Base-by-base conservation (phyloP, 1,140 invertebrate genomes). In the Aricia agestis region DNA sequence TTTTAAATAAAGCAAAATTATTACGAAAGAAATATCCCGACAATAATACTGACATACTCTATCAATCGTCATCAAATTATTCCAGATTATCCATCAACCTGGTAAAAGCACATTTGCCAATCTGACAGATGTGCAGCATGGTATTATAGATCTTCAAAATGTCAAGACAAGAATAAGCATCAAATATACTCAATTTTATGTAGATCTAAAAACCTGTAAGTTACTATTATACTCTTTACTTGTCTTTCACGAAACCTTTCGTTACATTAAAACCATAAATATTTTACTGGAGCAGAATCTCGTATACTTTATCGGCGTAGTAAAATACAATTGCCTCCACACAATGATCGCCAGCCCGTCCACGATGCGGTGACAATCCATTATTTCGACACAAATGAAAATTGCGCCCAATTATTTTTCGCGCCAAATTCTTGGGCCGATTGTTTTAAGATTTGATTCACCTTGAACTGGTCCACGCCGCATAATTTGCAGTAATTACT, bases 401-500 rank as follows among this genome's bases (percentile, higher is more conserved):
- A 52, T 67, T 13, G 36, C n/a, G 2, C 66, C 9, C 41, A 76
- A 80, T 81, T 80, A 73, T 80, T 69, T 72, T 31, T 71, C 45
- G 0, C 11, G 45, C 45, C 45, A 52, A 52, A 52, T 52, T 52
- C 4, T 52, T 15, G 45, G 0, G 45, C 45, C 45, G 45, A 52
- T 52, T 52, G 45, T 52, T 52, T 52, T 52, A 52, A 52, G 45
- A 15, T 79, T 87, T 77, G 36, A 80, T 79, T 87, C 78, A 88
- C 87, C 87, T 91, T 91, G 89, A 91, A 89, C 86, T 77, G 80
- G 69, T 69, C 72, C 82, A 68, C 77, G 68, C 74, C 82, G 78
- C 76, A 79, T 86, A 86, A 86, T 85, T 90, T 90, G 88, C 87
- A 82, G 86, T 91, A 89, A 91, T 90, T 86, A 76, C 77, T 82